Conservation (phyloP, 2,113 vertebrate genomes). For the Myotis yumanensis region DNA sequence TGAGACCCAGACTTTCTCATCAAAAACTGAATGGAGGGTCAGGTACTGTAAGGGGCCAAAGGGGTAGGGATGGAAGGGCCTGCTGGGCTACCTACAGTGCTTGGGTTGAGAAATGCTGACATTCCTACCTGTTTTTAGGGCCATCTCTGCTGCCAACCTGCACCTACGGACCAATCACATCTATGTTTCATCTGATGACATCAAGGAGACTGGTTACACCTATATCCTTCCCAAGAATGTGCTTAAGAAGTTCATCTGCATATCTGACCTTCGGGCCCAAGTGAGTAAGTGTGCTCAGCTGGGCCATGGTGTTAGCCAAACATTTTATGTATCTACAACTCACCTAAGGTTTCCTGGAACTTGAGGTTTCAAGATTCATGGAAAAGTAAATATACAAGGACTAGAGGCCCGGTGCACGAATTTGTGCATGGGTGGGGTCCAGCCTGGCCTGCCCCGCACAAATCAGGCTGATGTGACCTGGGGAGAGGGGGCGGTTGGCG, state of each 20-base stretch:
- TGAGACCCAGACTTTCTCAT: conserved; percentile 99
- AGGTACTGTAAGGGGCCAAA: conserved; percentile 84
- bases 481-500: too few relatives aligned
- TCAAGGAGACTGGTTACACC: conserved; percentile 98
- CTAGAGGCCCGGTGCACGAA: too few relatives aligned
- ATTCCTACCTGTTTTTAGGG: conserved; percentile 81
- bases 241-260: conserved; percentile 99
- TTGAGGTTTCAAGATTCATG: neutral
- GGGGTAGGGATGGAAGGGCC: neutral
- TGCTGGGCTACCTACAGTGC: rapidly evolving
- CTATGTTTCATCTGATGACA: conserved; percentile 98
- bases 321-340: neutral
- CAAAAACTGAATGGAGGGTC: conserved; percentile 99
- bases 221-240: conserved; percentile 99
- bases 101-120: neutral
- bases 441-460: too few relatives aligned
- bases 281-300: conserved; percentile 76
- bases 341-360: neutral
- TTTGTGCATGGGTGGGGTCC: too few relatives aligned
- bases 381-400: neutral
- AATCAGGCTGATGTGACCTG: too few relatives aligned
- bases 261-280: conserved; percentile 97
- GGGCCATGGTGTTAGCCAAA: neutral
- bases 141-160: conserved; percentile 98
- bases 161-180: conserved; percentile 99